Base-by-base conservation (phyloP, 2,113 vertebrate genomes). In the Tetraodon nigroviridis region DNA sequence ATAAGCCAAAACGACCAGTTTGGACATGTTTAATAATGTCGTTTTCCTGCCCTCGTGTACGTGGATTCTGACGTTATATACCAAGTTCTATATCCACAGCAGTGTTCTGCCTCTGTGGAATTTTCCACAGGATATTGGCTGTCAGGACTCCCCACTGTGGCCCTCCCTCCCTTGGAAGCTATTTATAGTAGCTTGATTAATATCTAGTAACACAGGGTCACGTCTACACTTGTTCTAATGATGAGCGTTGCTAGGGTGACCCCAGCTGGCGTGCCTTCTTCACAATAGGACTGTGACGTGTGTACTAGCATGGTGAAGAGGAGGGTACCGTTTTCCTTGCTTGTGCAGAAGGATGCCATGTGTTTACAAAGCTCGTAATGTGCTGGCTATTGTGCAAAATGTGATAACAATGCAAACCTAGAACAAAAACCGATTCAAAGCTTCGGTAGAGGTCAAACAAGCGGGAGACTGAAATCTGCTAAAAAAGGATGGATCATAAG, bases 91-190 rank as follows among this genome's bases (percentile, higher is more conserved):
- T 81, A 66, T 75, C 77, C 56, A 73, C 65, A 74, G 64, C 61
- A 53, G 56, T 67, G 78, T 40, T 71, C 65, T 45, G 66, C 70
- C 76, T 76, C 75, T 73, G 84, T 86, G 88, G 84, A 86, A 88
- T 88, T 90, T 91, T 92, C 89, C 90, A 88, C 87, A 87, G 88
- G 86, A 90, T 89, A 90, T 90, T 84, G 83, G 84, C 76, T 85
- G 80, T 81, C 83, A 85, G 82, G 85, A 85, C 86, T 82, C 81
- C 72, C 85, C 73, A 87, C 81, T 81, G 88, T 85, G 84, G 80
- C 78, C 83, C 83, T 84, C 80, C 71, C 73, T 79, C 78, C 81
- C 81, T 82, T 69, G 64, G 47, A 59, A 62, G 61, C 82, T 92
- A 91, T 91, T 89, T 88, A 87, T 89, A 91, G 87, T 53, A 58